These are phyloP conservation scores for Petrolisthes cinctipes DNA, from an alignment of 2,888 invertebrate species.

Conservation along the genomic window DNA sequence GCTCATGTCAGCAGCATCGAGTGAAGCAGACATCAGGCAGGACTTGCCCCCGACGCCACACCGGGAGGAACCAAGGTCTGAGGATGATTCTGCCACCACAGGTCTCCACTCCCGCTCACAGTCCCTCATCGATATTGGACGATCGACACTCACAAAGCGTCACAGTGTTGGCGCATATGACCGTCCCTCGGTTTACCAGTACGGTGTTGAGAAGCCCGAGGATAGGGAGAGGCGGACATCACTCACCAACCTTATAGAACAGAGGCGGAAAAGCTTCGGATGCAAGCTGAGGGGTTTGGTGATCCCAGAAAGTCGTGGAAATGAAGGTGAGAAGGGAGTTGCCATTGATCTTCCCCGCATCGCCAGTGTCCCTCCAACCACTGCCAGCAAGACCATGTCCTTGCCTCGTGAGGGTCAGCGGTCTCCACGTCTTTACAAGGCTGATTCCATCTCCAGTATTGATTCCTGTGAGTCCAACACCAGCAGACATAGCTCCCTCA, in stretches of 20 bases:
- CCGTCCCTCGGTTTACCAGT: constrained; percentile 56
- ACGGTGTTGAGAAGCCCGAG: constrained; percentile 58
- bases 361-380: constrained; percentile 77
- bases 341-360: constrained; percentile 86
- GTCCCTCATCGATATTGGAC: constrained; percentile 72
- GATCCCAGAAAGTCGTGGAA: constrained; percentile 80
- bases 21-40: constrained; percentile 53
- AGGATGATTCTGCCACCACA: constrained; percentile 69
- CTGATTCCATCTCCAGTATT: constrained; percentile 62
- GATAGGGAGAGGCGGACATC: constrained; percentile 56
- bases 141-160: constrained; percentile 54
- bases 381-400: constrained; percentile 54
- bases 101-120: constrained; percentile 72
- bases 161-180: constrained; percentile 65
- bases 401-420: constrained; percentile 59
- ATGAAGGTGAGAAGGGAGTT: constrained; percentile 73
- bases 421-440: constrained; percentile 54
- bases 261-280: constrained; percentile 54
- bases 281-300: constrained; percentile 89
- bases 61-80: constrained; percentile 70
- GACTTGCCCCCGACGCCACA: constrained; percentile 39
- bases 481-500: constrained; percentile 54
- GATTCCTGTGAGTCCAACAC: constrained; percentile 55
- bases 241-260: constrained; percentile 59
- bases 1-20: constrained; percentile 45